Conservation (phyloP, 2,888 invertebrate genomes). For the Papilio protenor region DNA sequence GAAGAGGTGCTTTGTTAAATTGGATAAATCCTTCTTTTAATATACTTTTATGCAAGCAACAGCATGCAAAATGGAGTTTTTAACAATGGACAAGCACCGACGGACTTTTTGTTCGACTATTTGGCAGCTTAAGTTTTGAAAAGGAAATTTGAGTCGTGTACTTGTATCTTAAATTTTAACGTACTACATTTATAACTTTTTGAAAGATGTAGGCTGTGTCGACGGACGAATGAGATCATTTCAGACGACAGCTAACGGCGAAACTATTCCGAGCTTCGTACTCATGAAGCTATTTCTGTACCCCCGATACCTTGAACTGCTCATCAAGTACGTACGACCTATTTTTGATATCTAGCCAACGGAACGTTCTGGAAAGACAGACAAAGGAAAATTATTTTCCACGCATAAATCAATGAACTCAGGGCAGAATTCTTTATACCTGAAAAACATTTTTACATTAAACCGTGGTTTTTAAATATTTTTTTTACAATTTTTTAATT, state of each 20-base stretch:
- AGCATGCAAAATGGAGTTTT: neutral
- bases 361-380: slow-evolving; percentile 61
- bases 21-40: too few relatives aligned
- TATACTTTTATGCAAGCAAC: too few relatives aligned
- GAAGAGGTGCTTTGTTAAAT: too few relatives aligned
- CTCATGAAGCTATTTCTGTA: slow-evolving; percentile 73
- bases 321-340: slow-evolving; percentile 65
- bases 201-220: slow-evolving; percentile 45
- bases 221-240: slow-evolving; percentile 51
- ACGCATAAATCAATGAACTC: neutral
- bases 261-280: slow-evolving; percentile 71
- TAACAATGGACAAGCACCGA: neutral
- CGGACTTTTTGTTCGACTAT: too few relatives aligned
- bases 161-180: neutral
- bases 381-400: slow-evolving; percentile 48
- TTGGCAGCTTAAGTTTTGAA: neutral
- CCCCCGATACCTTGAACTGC: slow-evolving; percentile 75
- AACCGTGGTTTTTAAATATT: neutral
- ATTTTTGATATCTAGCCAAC: slow-evolving; percentile 67
- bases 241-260: slow-evolving; percentile 60
- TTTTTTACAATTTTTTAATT: neutral
- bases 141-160: neutral
- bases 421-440: neutral
- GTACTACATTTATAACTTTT: neutral
- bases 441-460: neutral